Percentiles rank a stretch among this genome's conserved stretches.
phyloP scores from a whole-genome alignment of 2,797 vertebrate species.

The Vireo griseus region DNA sequence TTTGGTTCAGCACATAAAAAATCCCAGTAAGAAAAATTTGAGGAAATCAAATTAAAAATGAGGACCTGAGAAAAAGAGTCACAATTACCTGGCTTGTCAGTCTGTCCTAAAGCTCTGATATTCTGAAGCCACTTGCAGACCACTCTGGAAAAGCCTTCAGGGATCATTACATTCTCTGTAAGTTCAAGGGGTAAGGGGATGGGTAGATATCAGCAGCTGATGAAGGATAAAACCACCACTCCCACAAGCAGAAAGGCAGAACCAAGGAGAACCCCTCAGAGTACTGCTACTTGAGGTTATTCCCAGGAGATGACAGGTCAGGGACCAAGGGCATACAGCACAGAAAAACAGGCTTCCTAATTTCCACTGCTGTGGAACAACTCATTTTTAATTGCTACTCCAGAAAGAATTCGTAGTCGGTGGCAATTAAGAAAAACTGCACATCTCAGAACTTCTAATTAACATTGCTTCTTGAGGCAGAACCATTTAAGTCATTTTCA shows the following conservation, averaged over 20 bases:
- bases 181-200: not conserved
- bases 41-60: not conserved
- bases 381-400: not conserved
- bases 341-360: not conserved
- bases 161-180: not conserved
- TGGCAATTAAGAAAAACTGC: not conserved
- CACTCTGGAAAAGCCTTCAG: not conserved
- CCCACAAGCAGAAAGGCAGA: not conserved
- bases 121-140: not conserved
- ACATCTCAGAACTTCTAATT: not conserved
- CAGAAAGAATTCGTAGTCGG: not conserved
- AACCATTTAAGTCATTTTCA: not conserved
- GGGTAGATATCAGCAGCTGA: not conserved
- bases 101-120: not conserved
- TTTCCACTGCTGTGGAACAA: not conserved
- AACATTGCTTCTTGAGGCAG: not conserved
- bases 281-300: not conserved
- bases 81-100: fast-evolving
- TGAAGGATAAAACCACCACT: not conserved
- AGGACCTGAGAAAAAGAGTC: not conserved
- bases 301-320: no score
- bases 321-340: not conserved
- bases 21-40: not conserved
- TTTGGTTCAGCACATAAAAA: not conserved
- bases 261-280: not conserved